Percentiles rank a stretch among this genome's conserved stretches.
These are phyloP conservation scores for Odontomachus brunneus DNA, from an alignment of 1,140 invertebrate species.

Conservation along the genomic window DNA sequence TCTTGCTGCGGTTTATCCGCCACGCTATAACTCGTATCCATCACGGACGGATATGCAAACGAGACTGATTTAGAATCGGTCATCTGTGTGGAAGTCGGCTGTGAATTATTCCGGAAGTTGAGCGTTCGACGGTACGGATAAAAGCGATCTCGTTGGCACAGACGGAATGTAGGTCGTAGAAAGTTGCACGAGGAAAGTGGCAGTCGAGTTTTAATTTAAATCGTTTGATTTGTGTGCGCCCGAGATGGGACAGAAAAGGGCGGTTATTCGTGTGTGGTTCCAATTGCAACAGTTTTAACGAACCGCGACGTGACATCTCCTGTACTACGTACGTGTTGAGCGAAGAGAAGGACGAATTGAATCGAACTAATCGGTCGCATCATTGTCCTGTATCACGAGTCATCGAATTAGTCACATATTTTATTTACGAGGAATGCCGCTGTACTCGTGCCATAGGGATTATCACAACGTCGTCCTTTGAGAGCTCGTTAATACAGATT, in stretches of 20 bases:
- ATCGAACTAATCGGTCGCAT: no score
- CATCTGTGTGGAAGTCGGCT: constrained; percentile 14
- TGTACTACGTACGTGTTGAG: no score
- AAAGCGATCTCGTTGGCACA: constrained; percentile 45
- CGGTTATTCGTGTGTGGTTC: no score
- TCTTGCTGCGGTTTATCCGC: neutral
- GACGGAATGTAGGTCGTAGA: constrained; percentile 64
- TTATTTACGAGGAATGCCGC: neutral
- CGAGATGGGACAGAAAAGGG: constrained; percentile 3
- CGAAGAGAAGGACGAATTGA: neutral
- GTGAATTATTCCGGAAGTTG: constrained; percentile 64
- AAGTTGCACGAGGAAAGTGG: constrained; percentile 53
- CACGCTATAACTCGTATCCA: constrained; percentile 18
- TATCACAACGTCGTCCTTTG: constrained; percentile 25
- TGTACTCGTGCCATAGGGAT: neutral
- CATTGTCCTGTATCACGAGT: no score
- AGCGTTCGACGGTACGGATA: constrained; percentile 44
- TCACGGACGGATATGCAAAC: constrained; percentile 47
- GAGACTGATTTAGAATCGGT: constrained; percentile 46
- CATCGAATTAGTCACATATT: neutral
- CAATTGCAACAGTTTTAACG: no score
- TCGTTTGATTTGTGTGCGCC: constrained; percentile 34
- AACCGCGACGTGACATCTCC: no score
- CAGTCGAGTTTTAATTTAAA: constrained; percentile 45
- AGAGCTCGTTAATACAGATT: constrained; percentile 13